These are phyloP conservation scores for Lepidocyrtinus sp. DNA, from an alignment of 2,888 invertebrate species.

Conservation along the genomic window DNA sequence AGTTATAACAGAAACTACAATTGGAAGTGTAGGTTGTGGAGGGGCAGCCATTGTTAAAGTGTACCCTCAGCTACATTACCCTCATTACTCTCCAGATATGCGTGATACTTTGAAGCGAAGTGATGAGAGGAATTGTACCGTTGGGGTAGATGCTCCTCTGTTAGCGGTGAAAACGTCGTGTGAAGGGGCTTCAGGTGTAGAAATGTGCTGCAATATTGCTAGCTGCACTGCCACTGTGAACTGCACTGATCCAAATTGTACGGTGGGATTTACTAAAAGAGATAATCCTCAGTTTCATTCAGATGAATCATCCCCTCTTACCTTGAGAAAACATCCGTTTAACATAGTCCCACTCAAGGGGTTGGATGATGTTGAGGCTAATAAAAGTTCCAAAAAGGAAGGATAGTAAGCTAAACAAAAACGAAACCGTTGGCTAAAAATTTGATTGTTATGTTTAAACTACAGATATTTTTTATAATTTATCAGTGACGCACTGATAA, in stretches of 20 bases:
- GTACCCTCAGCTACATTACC: conserved; percentile 45
- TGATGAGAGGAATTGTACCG: conserved; percentile 27
- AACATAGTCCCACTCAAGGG: conserved; percentile 62
- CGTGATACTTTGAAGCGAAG: conserved; percentile 31
- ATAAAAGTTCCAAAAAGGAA: conserved; percentile 51
- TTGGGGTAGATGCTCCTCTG: background rate
- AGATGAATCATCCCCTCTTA: conserved; percentile 57
- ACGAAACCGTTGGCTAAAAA: background rate
- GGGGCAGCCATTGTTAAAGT: conserved; percentile 44
- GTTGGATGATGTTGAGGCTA: conserved; percentile 46
- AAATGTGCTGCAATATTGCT: conserved; percentile 21
- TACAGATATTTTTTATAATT: too few relatives aligned
- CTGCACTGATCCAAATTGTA: background rate
- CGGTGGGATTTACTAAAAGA: background rate
- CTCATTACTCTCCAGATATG: conserved; percentile 46
- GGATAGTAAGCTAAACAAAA: conserved; percentile 60
- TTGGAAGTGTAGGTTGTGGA: background rate
- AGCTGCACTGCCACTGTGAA: background rate
- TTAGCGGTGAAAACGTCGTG: too few relatives aligned
- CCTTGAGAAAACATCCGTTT: conserved; percentile 55
- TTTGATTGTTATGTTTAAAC: background rate
- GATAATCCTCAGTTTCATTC: background rate
- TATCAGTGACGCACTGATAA: too few relatives aligned
- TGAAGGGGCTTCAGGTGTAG: background rate
- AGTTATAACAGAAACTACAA: background rate